Evolutionary conservation across 2,113 vertebrate species (phyloP).

Genomic region (Poecilia latipinna): DNA sequence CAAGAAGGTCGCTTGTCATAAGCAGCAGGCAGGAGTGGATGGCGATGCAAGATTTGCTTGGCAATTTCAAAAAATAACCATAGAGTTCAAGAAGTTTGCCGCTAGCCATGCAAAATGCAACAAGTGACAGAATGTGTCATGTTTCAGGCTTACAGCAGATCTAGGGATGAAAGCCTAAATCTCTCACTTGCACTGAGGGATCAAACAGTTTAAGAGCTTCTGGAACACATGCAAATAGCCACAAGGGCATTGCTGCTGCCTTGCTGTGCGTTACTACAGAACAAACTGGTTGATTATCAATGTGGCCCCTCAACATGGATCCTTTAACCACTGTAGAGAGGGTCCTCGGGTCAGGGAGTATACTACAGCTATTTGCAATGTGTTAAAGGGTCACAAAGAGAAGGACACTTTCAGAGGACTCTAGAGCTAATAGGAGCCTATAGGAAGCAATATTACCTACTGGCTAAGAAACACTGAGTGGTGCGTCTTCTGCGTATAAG

Average conservation of each 20-base stretch:
- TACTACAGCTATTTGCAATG: slow-evolving; percentile 16
- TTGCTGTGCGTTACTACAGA: background rate
- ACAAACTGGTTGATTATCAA: slow-evolving; percentile 16
- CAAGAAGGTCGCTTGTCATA: background rate
- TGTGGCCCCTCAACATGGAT: slow-evolving; percentile 3
- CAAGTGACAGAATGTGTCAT: slow-evolving; percentile 28
- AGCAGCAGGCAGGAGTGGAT: background rate
- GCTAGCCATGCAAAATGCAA: background rate
- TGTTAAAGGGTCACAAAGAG: slow-evolving; percentile 9
- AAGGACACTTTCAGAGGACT: slow-evolving; percentile 12
- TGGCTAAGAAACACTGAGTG: background rate
- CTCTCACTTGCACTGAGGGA: slow-evolving; percentile 58
- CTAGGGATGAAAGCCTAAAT: slow-evolving; percentile 53
- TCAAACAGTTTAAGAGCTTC: slow-evolving; percentile 52
- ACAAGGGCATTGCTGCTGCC: slow-evolving; percentile 16
- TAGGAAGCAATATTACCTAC: background rate
- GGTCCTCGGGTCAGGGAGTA: slow-evolving; percentile 15
- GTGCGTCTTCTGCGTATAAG: background rate
- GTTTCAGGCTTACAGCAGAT: slow-evolving; percentile 33
- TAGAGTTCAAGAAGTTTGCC: too few species aligned
- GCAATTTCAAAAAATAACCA: background rate
- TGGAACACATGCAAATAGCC: slow-evolving; percentile 53
- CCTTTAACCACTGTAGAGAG: background rate
- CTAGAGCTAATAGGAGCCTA: background rate
- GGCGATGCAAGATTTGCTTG: background rate